Conservation (phyloP, 2,888 invertebrate genomes). For the Rhorus exstirpatorius region DNA sequence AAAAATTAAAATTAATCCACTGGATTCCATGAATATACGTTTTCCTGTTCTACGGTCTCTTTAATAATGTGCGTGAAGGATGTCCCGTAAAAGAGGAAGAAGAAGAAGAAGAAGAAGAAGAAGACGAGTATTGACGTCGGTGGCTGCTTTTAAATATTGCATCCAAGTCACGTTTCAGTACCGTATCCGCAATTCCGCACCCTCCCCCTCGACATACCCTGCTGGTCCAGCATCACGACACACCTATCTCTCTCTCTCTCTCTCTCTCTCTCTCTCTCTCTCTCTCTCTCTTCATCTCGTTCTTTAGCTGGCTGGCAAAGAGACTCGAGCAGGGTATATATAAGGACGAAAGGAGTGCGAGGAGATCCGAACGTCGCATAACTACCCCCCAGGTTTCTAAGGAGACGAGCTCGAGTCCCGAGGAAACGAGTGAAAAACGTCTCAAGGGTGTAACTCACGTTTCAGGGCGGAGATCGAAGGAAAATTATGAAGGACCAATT, state of each 20-base stretch:
- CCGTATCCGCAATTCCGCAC: constrained; percentile 78
- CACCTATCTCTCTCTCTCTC: constrained; percentile 32
- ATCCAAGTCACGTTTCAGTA: constrained; percentile 85
- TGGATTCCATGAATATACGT: no score
- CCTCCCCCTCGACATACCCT: constrained; percentile 62
- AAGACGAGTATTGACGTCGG: constrained; percentile 82
- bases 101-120: constrained; percentile 23
- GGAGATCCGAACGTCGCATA: constrained; percentile 19
- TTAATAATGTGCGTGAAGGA: constrained; percentile 71
- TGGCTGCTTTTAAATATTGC: constrained; percentile 84
- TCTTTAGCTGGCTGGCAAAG: constrained; percentile 14
- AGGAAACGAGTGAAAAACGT: constrained; percentile 32
- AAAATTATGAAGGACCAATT: constrained; percentile 6
- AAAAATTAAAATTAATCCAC: no score
- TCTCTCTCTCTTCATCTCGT: constrained; percentile 8
- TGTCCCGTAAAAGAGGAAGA: constrained; percentile 66
- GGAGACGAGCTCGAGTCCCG: constrained; percentile 14
- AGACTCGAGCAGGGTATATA: constrained; percentile 5
- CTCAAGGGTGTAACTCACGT: constrained; percentile 18
- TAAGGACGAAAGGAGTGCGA: neutral
- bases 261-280: constrained; percentile 14
- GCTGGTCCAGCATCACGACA: constrained; percentile 54
- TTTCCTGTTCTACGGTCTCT: neutral
- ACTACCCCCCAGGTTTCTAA: constrained; percentile 19
- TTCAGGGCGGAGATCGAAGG: neutral